Evolutionary conservation across 2,797 vertebrate species (phyloP).

Genomic region (Lacerta bilineata): DNA sequence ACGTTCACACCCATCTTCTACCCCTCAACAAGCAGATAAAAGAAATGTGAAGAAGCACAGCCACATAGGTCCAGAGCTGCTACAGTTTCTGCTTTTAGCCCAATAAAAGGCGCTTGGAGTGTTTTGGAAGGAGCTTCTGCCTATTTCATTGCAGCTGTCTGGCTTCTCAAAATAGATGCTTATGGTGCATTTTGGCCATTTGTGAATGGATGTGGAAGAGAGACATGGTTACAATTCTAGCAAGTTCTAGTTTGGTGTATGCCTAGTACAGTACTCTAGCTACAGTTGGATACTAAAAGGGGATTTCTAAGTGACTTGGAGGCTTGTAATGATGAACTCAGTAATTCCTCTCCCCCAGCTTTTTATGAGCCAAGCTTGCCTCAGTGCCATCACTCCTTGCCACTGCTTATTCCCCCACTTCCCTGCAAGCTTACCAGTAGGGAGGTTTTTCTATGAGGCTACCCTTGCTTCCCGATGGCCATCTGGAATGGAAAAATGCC

Average conservation of each 20-base stretch:
- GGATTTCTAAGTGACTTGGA: not conserved
- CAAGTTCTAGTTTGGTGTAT: not conserved
- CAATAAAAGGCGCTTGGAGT: not conserved
- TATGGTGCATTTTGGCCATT: not conserved
- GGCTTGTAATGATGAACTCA: not conserved
- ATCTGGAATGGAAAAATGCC: not conserved
- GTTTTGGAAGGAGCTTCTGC: not conserved
- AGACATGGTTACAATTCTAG: not conserved
- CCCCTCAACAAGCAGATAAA: not conserved
- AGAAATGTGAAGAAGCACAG: not conserved
- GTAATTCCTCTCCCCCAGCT: not conserved
- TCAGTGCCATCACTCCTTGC: not conserved
- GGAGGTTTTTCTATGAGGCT: not conserved
- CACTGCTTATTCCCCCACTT: not conserved
- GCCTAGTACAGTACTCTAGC: not conserved
- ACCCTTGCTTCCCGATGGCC: not conserved
- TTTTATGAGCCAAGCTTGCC: not conserved
- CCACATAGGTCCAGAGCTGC: not conserved
- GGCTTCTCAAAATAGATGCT: not conserved
- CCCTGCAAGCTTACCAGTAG: not conserved
- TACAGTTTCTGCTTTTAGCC: not conserved
- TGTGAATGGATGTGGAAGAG: not conserved
- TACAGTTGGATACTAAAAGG: not conserved
- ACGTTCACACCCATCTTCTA: not conserved
- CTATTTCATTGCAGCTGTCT: not conserved